Base-by-base conservation (phyloP, 2,888 invertebrate species). In the Nowickia ferox region DNA sequence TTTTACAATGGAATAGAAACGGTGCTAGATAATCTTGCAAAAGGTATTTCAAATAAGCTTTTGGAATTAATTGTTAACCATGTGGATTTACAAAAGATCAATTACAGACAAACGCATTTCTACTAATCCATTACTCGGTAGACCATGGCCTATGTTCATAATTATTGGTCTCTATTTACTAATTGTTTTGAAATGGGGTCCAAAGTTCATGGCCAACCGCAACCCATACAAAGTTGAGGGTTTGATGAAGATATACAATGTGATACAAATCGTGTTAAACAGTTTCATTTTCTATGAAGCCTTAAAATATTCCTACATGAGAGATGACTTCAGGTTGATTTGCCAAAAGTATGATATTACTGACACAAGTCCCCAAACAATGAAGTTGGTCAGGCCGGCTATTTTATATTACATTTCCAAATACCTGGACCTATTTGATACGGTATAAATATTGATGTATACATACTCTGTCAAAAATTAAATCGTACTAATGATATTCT, bases 131-230 rank as follows among this genome's bases (percentile, higher is more conserved):
- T 40, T 81, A 9, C 9, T 81, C 2, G 68, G 74, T 2, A 66
- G 17, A 0, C 68, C 72, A 8, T 85, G 68, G 81, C 65, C 42
- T 2, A 77, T 77, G 81, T 0, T 97, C 94, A 13, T 96, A 96
- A 75, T 84, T 89, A 3, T 19, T 87, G 4, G 11, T 82, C 1
- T 89, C 86, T 97, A 97, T 91, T 92, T 96, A 6, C 93, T 95
- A 89, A 95, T 96, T 87, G 95, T 96, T 0, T 93, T 94, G 51
- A 94, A 94, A 89, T 93, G 95, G 91, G 97, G 97, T 0, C 97
- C 97, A 0, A 92, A 93, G 55, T 65, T 81, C 55, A 97, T 97
- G 97, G 94, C 94, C 69, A 93, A 95, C 84, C 93, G 95, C 59
- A 92, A 94, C 74, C 95, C 96, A 0, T 94, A 94, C 87, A 94